Evolutionary conservation across 2,888 invertebrate species (phyloP).

Genomic region (Thecocarcelia acutangulata): DNA sequence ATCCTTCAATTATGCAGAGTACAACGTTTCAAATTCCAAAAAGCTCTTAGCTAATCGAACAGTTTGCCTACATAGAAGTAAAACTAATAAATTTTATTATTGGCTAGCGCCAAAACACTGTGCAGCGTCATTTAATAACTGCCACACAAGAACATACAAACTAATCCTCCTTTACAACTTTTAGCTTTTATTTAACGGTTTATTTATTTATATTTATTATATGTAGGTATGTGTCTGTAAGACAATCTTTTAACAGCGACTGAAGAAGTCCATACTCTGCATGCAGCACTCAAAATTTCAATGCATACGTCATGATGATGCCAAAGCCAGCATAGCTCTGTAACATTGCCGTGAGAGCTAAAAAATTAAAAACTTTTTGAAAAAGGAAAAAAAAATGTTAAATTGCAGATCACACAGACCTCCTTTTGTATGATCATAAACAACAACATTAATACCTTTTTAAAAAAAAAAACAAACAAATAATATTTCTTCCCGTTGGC

Average conservation of each 20-base stretch:
- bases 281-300: constrained; percentile 18
- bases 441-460: constrained; percentile 64
- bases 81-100: background rate
- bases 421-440: constrained; percentile 66
- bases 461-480: constrained; percentile 40
- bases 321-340: background rate
- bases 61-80: no score
- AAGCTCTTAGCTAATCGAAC: no score
- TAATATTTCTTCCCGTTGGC: constrained; percentile 26
- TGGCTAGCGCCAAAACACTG: background rate
- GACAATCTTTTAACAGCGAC: constrained; percentile 8
- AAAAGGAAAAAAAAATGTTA: constrained; percentile 45
- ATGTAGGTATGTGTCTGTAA: background rate
- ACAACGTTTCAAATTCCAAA: no score
- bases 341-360: constrained; percentile 31
- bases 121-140: constrained; percentile 19
- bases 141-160: constrained; percentile 45
- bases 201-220: constrained; percentile 5
- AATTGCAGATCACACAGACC: constrained; percentile 64
- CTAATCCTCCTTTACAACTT: constrained; percentile 21
- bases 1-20: no score
- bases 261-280: constrained; percentile 12
- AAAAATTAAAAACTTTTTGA: constrained; percentile 43
- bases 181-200: constrained; percentile 38
- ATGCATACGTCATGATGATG: constrained; percentile 6